Conservation (phyloP, 2,113 vertebrate species). For the Odontesthes bonariensis region DNA sequence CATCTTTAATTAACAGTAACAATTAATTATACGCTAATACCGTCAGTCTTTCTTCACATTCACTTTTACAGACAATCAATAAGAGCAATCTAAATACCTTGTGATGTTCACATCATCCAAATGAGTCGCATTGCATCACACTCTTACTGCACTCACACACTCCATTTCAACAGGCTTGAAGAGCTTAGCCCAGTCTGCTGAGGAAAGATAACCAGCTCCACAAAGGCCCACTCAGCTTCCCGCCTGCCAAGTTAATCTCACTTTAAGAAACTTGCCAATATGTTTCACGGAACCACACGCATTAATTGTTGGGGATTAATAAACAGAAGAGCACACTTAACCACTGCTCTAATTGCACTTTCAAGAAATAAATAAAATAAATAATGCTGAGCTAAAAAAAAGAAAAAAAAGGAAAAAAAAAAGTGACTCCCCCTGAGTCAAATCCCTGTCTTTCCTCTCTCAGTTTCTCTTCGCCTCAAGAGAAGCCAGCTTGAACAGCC, state of each 20-base stretch:
- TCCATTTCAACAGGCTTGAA: slow-evolving; percentile 63
- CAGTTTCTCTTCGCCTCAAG: slow-evolving; percentile 29
- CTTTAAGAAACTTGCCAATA: slow-evolving; percentile 76
- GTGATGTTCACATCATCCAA: slow-evolving; percentile 49
- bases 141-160: slow-evolving; percentile 51
- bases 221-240: slow-evolving; percentile 70
- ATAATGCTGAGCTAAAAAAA: slow-evolving; percentile 38
- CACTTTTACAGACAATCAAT: slow-evolving; percentile 50
- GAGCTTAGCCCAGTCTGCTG: slow-evolving; percentile 72
- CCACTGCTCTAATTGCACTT: slow-evolving; percentile 65
- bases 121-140: slow-evolving; percentile 73
- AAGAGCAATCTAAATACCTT: slow-evolving; percentile 50
- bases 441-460: slow-evolving; percentile 33
- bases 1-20: background rate
- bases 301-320: slow-evolving; percentile 78
- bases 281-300: slow-evolving; percentile 59
- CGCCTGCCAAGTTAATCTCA: slow-evolving; percentile 76
- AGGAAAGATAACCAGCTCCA: slow-evolving; percentile 77
- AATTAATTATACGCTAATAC: slow-evolving; percentile 14
- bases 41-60: slow-evolving; percentile 18
- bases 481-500: slow-evolving; percentile 39
- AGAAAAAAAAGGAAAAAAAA: too few relatives aligned
- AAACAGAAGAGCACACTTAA: slow-evolving; percentile 63
- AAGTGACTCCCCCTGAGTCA: slow-evolving; percentile 29
- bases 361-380: slow-evolving; percentile 15